Conservation (phyloP, 2,113 vertebrate genomes). For the Tyrannus savana region DNA sequence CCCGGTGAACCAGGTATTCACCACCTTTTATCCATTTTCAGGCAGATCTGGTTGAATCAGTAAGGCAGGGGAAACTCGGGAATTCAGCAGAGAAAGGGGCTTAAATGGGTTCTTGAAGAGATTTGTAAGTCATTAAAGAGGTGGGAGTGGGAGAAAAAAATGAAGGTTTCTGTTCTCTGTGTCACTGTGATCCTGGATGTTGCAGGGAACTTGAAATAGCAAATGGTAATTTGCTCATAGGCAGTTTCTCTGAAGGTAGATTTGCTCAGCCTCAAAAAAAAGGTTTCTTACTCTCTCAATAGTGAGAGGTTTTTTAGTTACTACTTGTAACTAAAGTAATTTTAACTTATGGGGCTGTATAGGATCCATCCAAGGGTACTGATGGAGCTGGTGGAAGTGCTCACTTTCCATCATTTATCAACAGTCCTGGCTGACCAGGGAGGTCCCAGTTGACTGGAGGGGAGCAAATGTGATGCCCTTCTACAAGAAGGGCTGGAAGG, state of each 20-base stretch:
- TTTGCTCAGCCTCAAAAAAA: not conserved
- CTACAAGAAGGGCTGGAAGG: not conserved
- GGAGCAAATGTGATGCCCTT: not conserved
- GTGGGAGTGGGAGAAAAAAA: not conserved
- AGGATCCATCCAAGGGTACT: not conserved
- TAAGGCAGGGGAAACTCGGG: not conserved
- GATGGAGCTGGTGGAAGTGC: not conserved
- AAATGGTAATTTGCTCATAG: not conserved
- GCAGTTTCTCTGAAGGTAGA: not conserved
- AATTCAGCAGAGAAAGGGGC: not conserved
- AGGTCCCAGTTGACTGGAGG: not conserved
- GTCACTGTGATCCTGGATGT: not conserved
- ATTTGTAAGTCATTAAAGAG: not conserved
- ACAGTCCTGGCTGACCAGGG: not conserved
- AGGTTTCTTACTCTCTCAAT: not conserved
- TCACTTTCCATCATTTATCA: not conserved
- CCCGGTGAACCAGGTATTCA: not conserved
- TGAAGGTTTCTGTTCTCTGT: not conserved
- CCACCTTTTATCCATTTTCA: not conserved
- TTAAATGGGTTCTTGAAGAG: not conserved
- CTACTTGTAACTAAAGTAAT: not conserved
- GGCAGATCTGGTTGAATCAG: not conserved
- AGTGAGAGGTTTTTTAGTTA: not conserved
- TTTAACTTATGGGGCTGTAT: not conserved
- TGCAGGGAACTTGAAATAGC: not conserved